Percentiles rank a stretch among this genome's conserved stretches.
Evolutionary conservation across 2,888 invertebrate genomes (phyloP).

Genomic region (Orthonychiurus folsomi): DNA sequence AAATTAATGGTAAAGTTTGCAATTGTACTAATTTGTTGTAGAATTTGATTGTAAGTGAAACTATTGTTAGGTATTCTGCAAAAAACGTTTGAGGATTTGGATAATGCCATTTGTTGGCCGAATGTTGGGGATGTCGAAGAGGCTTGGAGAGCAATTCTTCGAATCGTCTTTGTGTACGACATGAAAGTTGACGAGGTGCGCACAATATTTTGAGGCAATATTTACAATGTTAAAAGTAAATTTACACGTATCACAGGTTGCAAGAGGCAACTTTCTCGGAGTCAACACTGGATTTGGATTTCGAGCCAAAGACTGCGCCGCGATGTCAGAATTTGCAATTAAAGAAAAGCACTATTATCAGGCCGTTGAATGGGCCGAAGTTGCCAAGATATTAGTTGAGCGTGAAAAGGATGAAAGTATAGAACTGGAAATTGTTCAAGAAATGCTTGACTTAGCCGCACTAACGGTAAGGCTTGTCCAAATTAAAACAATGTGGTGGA

Average conservation of each 20-base stretch:
- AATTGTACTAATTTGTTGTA: no score
- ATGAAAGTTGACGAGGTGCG: slow-evolving; percentile 22
- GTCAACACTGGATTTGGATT: background rate
- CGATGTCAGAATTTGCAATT: background rate
- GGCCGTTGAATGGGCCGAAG: background rate
- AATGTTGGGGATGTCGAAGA: slow-evolving; percentile 16
- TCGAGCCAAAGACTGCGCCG: background rate
- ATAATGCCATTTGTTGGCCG: slow-evolving; percentile 21
- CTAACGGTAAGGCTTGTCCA: no score
- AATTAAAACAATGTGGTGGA: no score
- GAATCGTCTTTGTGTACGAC: slow-evolving; percentile 26
- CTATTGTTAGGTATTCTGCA: no score
- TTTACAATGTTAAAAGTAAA: background rate
- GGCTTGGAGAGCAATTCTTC: slow-evolving; percentile 19
- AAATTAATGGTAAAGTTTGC: no score
- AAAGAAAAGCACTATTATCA: background rate
- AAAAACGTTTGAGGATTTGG: no score
- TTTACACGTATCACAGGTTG: background rate
- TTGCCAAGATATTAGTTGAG: background rate
- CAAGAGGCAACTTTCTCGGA: background rate
- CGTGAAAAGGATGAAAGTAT: background rate
- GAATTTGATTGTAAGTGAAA: no score
- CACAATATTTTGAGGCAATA: slow-evolving; percentile 1
- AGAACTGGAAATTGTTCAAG: no score
- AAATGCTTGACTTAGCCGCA: no score